These are phyloP conservation scores for Narcine bancroftii DNA, from an alignment of 2,113 vertebrate species.

Conservation along the genomic window DNA sequence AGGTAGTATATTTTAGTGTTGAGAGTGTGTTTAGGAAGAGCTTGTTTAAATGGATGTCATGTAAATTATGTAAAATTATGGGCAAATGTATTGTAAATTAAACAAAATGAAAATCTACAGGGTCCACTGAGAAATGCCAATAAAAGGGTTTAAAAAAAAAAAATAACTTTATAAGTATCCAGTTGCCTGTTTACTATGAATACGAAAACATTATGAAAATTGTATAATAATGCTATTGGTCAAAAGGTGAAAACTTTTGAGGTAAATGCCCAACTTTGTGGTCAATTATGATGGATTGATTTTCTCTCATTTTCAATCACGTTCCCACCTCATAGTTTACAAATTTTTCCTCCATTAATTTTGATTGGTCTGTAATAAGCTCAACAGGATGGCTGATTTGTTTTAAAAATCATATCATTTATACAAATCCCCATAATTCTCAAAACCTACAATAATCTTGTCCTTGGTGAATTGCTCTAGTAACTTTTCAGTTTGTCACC, in stretches of 20 bases:
- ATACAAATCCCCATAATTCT: not conserved
- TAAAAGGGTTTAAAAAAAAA: constrained; percentile 36
- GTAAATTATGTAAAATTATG: constrained; percentile 38
- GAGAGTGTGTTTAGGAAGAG: constrained; percentile 22
- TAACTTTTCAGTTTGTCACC: not conserved
- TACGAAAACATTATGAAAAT: not conserved
- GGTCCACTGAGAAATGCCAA: constrained; percentile 37
- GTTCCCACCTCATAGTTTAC: not conserved
- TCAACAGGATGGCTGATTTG: not conserved
- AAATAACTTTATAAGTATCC: constrained; percentile 10
- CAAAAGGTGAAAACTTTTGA: not conserved
- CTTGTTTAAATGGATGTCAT: constrained; percentile 36
- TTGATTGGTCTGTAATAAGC: not conserved
- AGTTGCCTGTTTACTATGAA: constrained; percentile 24
- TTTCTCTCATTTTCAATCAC: not conserved
- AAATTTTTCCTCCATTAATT: not conserved
- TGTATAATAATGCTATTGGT: not conserved
- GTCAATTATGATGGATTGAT: not conserved
- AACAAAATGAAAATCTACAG: constrained; percentile 36
- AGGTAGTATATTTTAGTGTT: constrained; percentile 35
- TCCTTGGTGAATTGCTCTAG: not conserved
- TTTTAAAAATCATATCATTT: no score
- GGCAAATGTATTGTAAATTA: constrained; percentile 38
- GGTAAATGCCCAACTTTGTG: not conserved
- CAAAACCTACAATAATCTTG: not conserved